Evolutionary conservation across 2,888 invertebrate genomes (phyloP), one percentile per base, ranked within the genome.

Genomic region (Chirona hameri): DNA sequence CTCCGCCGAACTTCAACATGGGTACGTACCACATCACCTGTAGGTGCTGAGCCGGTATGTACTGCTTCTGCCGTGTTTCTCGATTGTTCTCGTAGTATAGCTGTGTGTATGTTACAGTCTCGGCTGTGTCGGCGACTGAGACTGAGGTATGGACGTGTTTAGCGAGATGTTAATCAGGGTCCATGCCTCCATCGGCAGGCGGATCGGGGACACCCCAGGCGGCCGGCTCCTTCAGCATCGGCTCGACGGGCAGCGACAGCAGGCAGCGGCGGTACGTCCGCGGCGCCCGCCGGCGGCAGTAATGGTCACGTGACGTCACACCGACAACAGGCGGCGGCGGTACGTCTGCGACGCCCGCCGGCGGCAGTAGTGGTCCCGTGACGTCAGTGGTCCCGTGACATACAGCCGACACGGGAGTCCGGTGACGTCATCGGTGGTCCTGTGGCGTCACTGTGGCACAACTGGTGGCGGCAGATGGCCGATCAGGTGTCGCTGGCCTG

Each of bases 1-100:
- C 95, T 0, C 95, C 95, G 0, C 94, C 94, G 12, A 85, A 85
- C 79, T 85, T 86, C 55, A 85, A 85, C 0, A 95, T 95, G 0
- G 96, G 94, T 0, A 83, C 12, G 83, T 21, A 60, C 39, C 39
- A 39, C 39, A 39, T 39, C 39, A 39, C 39, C 39, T 5, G 2
- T 39, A 5, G 39, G 39, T 39, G 39, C 55, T 18, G 15, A 55
- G 55, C 55, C 15, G 4, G 15, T 12, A 18, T 55, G 3, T 57
- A 0, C 4, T 1, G 4, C 24, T 7, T 57, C 21, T 5, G 7
- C 7, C 39, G 39, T 21, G 55, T 7, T 55, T 3, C 1, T 18
- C 55, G 55, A 18, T 14, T 55, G 52, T 55, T 55, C 1, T 18
- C 15, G 12, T 18, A 55, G 55, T 14, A 55, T 55, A 18, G 15